Evolutionary conservation across 2,113 vertebrate species (phyloP).

Genomic region (Hyaena hyaena): DNA sequence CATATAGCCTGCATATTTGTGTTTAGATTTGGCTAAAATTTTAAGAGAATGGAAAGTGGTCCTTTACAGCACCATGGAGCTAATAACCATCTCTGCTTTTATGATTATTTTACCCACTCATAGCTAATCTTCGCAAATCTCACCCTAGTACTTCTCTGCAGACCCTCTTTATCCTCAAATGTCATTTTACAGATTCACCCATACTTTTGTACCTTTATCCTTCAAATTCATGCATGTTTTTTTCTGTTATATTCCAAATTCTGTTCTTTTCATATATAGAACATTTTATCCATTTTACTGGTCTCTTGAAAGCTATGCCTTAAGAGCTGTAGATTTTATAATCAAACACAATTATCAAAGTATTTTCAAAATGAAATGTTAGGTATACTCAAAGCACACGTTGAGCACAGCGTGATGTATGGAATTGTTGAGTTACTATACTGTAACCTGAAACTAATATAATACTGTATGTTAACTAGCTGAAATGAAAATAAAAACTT

Average conservation of each 20-base stretch:
- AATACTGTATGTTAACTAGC: neutral
- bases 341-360: neutral
- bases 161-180: neutral
- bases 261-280: neutral
- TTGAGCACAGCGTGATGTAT: neutral
- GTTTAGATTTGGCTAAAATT: neutral
- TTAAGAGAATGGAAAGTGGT: neutral
- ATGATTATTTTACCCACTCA: neutral
- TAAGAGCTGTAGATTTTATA: neutral
- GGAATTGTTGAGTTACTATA: neutral
- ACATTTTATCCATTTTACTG: neutral
- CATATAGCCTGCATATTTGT: neutral
- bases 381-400: neutral
- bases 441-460: neutral
- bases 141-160: neutral
- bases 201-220: neutral
- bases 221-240: neutral
- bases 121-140: neutral
- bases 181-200: neutral
- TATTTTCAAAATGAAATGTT: neutral
- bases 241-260: neutral
- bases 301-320: neutral
- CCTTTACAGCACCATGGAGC: neutral
- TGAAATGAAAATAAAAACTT: neutral
- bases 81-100: neutral